Evolutionary conservation across 2,797 vertebrate species (phyloP).

Genomic region (Podarcis siculus): DNA sequence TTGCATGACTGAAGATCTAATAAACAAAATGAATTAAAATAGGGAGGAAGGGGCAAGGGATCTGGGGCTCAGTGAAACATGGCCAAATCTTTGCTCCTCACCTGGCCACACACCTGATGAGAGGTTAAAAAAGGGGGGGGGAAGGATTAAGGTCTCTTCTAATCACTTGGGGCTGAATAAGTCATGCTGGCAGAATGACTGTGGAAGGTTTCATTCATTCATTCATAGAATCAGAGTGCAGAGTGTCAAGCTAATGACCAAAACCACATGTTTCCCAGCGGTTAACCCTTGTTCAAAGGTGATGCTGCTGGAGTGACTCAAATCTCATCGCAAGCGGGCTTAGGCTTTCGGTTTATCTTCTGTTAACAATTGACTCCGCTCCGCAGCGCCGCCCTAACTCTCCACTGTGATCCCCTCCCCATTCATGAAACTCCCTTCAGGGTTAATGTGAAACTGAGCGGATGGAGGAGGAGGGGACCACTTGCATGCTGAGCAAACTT

Average conservation of each 20-base stretch:
- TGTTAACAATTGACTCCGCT: not conserved
- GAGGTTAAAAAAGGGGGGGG: not conserved
- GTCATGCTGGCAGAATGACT: not conserved
- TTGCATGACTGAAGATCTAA: too few relatives aligned
- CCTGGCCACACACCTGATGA: too few relatives aligned
- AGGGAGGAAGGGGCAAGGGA: too few relatives aligned
- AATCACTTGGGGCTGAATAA: not conserved
- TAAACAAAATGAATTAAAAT: too few relatives aligned
- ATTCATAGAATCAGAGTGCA: not conserved
- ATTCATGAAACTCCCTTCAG: not conserved
- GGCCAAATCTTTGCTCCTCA: too few relatives aligned
- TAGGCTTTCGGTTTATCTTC: conserved; percentile 11
- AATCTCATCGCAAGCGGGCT: not conserved
- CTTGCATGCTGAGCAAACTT: not conserved
- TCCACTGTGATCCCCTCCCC: not conserved
- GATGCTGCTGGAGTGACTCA: conserved; percentile 10
- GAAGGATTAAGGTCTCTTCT: not conserved
- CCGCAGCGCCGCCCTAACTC: not conserved
- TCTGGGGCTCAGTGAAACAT: too few relatives aligned
- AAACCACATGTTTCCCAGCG: conserved; percentile 20
- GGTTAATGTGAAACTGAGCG: not conserved
- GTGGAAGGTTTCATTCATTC: not conserved
- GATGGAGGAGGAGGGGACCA: not conserved
- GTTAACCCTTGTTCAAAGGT: conserved; percentile 28
- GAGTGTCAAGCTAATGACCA: not conserved